These are phyloP conservation scores for Marisa cornuarietis DNA, from an alignment of 1,140 invertebrate species.

Conservation along the genomic window DNA sequence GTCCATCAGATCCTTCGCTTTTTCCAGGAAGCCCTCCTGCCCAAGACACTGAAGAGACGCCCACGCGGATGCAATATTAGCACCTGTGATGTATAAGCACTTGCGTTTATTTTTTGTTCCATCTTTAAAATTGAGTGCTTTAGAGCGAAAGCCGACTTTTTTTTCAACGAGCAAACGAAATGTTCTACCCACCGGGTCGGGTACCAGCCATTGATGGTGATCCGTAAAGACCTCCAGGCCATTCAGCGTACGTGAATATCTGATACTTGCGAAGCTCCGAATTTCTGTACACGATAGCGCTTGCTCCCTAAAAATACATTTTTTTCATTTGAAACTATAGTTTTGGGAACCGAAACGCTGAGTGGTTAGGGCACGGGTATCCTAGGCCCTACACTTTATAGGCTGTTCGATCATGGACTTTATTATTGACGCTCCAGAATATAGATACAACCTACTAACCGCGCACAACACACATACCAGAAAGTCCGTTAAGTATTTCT, in stretches of 20 bases:
- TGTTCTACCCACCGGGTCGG: constrained; percentile 83
- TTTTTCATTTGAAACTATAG: too few relatives aligned
- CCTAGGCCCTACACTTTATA: too few relatives aligned
- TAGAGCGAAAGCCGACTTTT: neutral
- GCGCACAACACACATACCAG: neutral
- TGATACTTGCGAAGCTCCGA: constrained; percentile 85
- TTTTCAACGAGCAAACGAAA: neutral
- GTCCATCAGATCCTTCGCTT: constrained; percentile 83
- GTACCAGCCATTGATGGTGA: constrained; percentile 94
- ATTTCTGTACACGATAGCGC: constrained; percentile 87
- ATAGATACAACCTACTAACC: neutral
- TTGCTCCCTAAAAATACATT: constrained; percentile 79
- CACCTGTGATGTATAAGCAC: constrained; percentile 46
- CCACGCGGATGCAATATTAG: constrained; percentile 91
- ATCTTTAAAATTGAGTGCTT: neutral
- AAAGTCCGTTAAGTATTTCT: neutral
- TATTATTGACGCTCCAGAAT: neutral
- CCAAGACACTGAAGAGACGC: constrained; percentile 91
- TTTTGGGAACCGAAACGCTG: too few relatives aligned
- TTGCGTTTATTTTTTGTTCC: neutral
- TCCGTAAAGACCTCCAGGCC: constrained; percentile 98
- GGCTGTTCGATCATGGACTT: neutral
- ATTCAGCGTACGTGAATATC: constrained; percentile 92
- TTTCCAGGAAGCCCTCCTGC: constrained; percentile 81
- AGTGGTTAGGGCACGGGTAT: too few relatives aligned